A percentile compares a stretch with the other conserved stretches of the same genome.
Evolutionary conservation across 2,888 invertebrate genomes (phyloP).

Genomic region (Scaptomyza parva): DNA sequence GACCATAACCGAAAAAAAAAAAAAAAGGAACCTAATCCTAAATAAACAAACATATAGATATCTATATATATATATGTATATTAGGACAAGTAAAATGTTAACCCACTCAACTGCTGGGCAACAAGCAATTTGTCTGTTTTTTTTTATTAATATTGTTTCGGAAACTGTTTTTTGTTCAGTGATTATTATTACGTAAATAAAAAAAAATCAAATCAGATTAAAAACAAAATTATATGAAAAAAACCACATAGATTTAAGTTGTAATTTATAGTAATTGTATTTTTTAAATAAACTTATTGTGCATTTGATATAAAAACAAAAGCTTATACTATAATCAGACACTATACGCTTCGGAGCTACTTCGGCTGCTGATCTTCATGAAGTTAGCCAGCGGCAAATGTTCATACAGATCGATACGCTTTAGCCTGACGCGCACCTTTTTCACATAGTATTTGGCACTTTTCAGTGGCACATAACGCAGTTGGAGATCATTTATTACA

Average conservation of each 20-base stretch:
- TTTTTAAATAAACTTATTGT: slow-evolving; percentile 76
- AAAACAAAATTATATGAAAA: slow-evolving; percentile 2
- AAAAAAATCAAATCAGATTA: slow-evolving; percentile 40
- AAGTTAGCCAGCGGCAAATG: slow-evolving; percentile 23
- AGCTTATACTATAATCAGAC: background rate
- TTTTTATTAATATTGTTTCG: slow-evolving; percentile 25
- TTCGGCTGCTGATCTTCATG: background rate
- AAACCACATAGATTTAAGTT: slow-evolving; percentile 63
- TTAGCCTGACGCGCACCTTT: slow-evolving; percentile 49
- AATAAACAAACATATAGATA: slow-evolving; percentile 28
- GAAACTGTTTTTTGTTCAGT: slow-evolving; percentile 59
- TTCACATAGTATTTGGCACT: slow-evolving; percentile 49
- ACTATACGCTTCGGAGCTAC: background rate
- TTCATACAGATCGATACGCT: slow-evolving; percentile 55
- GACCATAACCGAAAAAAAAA: slow-evolving; percentile 1
- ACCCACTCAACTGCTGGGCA: background rate
- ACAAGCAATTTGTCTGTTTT: slow-evolving; percentile 6
- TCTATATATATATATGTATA: background rate
- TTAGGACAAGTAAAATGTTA: background rate
- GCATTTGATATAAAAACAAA: slow-evolving; percentile 67
- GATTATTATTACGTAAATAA: slow-evolving; percentile 21
- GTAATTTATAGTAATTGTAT: slow-evolving; percentile 77
- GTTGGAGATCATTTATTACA: background rate
- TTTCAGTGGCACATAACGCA: slow-evolving; percentile 36
- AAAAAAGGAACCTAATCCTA: slow-evolving; percentile 18